Evolutionary conservation across 1,140 invertebrate species (phyloP), one percentile per base, ranked within the genome.

Genomic region (Zaprionus capensis): DNA sequence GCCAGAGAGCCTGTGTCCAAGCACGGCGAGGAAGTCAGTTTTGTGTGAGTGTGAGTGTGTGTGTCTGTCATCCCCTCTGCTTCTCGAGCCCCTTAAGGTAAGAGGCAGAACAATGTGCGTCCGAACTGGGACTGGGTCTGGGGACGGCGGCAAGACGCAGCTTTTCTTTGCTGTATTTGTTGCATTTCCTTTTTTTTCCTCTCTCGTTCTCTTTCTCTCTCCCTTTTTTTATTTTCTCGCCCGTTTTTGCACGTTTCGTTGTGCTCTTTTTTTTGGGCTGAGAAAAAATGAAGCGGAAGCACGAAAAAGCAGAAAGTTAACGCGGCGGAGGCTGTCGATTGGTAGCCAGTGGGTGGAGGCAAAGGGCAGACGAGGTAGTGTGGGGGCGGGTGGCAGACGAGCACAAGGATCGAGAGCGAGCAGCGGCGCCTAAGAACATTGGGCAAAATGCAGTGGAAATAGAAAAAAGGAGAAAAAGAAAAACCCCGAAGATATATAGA

Each of bases 281-380:
- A 58, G 69, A 78, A 84, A 87, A 87, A 87, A 87, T 88, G 84
- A 88, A 90, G 84, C 84, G 75, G 84, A 88, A 90, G 84, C 81
- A 83, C 84, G 81, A 87, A 87, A 88, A 87, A 88, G 84, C 85
- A 79, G 70, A 84, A 88, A 87, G 84, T 88, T 88, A 87, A 88
- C 79, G 84, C 81, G 70, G 22, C 81, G 67, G 22, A 78, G 78
- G 58, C 71, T 17, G 80, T 28, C 15, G 63, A 46, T 59, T 20
- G 56, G 17, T 36, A 34, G n/a, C 28, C 63, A 41, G 17, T 34
- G 57, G 38, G 49, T 17, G 36, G 41, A 26, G 15, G 36, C 26
- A 26, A 26, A 26, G 22, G 31, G 46, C 14, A 24, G 17, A 1
- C 15, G 5, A 34, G 15, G n/a, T n/a, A 22, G 20, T n/a, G 22